These are phyloP conservation scores for Drosophila malerkotliana DNA, from an alignment of 1,140 invertebrate species.

Conservation along the genomic window DNA sequence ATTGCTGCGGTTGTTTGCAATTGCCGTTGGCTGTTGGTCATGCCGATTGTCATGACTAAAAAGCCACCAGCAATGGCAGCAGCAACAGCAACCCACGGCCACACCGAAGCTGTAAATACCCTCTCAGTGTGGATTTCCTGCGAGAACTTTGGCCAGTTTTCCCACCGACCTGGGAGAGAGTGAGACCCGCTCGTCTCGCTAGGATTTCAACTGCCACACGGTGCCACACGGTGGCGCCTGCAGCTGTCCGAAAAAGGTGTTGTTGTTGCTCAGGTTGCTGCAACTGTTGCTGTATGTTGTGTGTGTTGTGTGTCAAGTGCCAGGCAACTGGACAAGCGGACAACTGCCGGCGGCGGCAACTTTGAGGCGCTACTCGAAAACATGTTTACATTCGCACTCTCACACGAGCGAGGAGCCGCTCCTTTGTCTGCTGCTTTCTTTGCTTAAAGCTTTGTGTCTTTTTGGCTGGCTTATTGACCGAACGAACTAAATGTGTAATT, in stretches of 20 bases:
- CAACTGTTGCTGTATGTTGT: constrained; percentile 41
- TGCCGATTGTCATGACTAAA: constrained; percentile 76
- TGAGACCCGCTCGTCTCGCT: constrained; percentile 11
- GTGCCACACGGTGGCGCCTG: constrained; percentile 46
- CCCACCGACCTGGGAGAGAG: background rate
- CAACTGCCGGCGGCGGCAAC: constrained; percentile 52
- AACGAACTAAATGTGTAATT: constrained; percentile 74
- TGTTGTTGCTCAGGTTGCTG: constrained; percentile 52
- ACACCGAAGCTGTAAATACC: constrained; percentile 20
- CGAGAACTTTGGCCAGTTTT: background rate
- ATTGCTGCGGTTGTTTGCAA: constrained; percentile 77
- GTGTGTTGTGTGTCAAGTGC: constrained; percentile 71
- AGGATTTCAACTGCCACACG: constrained; percentile 55
- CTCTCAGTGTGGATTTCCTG: constrained; percentile 11
- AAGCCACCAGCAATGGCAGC: constrained; percentile 53
- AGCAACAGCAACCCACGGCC: background rate
- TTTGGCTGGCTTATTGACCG: constrained; percentile 26
- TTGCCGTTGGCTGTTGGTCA: constrained; percentile 73
- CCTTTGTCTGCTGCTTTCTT: constrained; percentile 72
- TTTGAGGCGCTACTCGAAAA: constrained; percentile 74
- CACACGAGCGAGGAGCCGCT: constrained; percentile 20
- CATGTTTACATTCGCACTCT: constrained; percentile 69
- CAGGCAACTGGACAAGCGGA: constrained; percentile 70
- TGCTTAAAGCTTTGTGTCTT: constrained; percentile 4
- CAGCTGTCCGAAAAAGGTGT: constrained; percentile 65